Evolutionary conservation across 2,888 invertebrate species (phyloP).

Genomic region (Sycophila texana): DNA sequence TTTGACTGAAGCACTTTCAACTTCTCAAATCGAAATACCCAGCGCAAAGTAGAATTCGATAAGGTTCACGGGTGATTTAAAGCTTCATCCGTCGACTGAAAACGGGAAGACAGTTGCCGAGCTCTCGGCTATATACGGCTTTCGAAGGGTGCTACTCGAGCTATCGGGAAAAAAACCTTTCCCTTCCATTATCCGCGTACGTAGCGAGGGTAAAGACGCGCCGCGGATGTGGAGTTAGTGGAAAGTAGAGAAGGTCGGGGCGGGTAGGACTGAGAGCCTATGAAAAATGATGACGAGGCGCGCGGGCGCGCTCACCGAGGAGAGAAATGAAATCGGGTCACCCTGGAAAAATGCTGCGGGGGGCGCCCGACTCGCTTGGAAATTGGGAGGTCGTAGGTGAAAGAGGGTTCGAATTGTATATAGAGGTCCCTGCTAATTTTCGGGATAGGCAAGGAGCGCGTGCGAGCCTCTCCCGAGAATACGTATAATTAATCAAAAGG

Average conservation of each 20-base stretch:
- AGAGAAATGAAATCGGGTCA: conserved; percentile 73
- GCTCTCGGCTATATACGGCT: not conserved
- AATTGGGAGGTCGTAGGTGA: conserved; percentile 59
- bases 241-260: conserved; percentile 35
- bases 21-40: conserved; percentile 37
- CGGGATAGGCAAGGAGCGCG: conserved; percentile 38
- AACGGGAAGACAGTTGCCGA: conserved; percentile 57
- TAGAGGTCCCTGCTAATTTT: conserved; percentile 52
- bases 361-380: conserved; percentile 31
- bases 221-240: conserved; percentile 39
- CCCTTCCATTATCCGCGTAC: conserved; percentile 56
- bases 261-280: conserved; percentile 58
- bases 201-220: conserved; percentile 52
- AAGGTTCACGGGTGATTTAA: conserved; percentile 51
- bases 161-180: conserved; percentile 55
- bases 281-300: conserved; percentile 75
- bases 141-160: conserved; percentile 32
- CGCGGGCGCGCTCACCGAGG: conserved; percentile 61
- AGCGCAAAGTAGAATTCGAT: conserved; percentile 45
- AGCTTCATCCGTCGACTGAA: conserved; percentile 43
- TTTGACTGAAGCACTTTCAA: not conserved
- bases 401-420: conserved; percentile 45
- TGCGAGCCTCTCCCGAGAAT: conserved; percentile 38
- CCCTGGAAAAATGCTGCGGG: conserved; percentile 51
- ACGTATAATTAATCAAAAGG: conserved; percentile 56